These are phyloP conservation scores for Nesoenas mayeri DNA, from an alignment of 2,113 vertebrate genomes.

Conservation along the genomic window DNA sequence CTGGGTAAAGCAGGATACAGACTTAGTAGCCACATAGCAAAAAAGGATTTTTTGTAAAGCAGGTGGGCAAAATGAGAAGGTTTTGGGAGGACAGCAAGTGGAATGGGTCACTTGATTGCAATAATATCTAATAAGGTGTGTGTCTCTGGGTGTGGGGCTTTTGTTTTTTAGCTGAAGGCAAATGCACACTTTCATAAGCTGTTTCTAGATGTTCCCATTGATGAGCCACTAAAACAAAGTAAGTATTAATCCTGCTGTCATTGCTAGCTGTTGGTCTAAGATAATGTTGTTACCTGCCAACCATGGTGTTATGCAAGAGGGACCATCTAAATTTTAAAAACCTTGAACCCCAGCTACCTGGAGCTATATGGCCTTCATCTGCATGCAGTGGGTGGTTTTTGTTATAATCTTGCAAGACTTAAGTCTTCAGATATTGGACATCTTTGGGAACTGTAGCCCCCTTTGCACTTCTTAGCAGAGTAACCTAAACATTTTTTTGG, in stretches of 20 bases:
- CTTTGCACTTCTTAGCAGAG: background rate
- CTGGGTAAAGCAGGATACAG: background rate
- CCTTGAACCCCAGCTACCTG: background rate
- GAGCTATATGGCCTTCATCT: background rate
- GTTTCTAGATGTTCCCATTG: slow-evolving; percentile 90
- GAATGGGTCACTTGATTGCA: background rate
- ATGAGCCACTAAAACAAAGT: slow-evolving; percentile 92
- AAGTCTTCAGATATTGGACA: background rate
- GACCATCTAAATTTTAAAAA: background rate
- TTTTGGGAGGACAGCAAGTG: background rate
- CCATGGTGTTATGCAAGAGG: background rate
- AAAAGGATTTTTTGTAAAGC: background rate
- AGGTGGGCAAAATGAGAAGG: background rate
- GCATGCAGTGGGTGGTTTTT: background rate
- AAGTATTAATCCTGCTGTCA: slow-evolving; percentile 60
- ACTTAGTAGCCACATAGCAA: background rate
- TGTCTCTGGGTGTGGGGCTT: slow-evolving; percentile 8
- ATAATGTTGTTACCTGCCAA: background rate
- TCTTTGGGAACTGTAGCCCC: background rate
- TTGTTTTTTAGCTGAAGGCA: slow-evolving; percentile 85
- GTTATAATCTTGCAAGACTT: background rate
- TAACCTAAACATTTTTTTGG: background rate
- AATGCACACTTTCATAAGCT: slow-evolving; percentile 95
- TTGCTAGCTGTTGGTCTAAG: background rate
- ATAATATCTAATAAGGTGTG: background rate